These are phyloP conservation scores for Rhagophthalmus giganteus DNA, from an alignment of 2,888 invertebrate genomes.

Conservation along the genomic window DNA sequence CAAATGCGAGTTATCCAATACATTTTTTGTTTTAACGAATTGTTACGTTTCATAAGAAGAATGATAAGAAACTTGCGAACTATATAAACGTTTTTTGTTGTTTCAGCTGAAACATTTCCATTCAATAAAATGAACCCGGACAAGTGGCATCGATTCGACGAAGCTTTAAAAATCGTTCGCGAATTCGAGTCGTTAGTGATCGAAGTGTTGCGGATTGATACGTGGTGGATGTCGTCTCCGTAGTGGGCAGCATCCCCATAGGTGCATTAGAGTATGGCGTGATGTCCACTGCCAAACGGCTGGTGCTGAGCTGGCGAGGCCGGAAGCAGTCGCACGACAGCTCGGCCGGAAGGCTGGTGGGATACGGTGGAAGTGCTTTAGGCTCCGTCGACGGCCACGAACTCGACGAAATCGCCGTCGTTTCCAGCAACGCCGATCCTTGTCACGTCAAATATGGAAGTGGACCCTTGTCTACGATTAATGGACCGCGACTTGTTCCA, in stretches of 20 bases:
- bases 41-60: too few species aligned
- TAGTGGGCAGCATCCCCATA: constrained; percentile 26
- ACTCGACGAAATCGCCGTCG: constrained; percentile 69
- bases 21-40: too few species aligned
- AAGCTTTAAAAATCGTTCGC: constrained; percentile 6
- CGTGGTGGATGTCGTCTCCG: constrained; percentile 11
- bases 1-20: too few species aligned
- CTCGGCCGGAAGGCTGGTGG: constrained; percentile 58
- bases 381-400: constrained; percentile 56
- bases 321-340: constrained; percentile 62
- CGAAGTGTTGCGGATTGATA: background rate
- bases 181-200: constrained; percentile 6
- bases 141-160: constrained; percentile 13
- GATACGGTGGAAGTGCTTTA: constrained; percentile 43
- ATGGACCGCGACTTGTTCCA: constrained; percentile 65
- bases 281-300: constrained; percentile 67
- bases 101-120: too few species aligned
- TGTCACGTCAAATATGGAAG: constrained; percentile 62
- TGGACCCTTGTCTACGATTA: constrained; percentile 59
- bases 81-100: too few species aligned
- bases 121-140: constrained; percentile 22
- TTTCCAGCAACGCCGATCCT: constrained; percentile 61
- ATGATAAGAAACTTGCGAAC: too few species aligned
- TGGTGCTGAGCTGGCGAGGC: constrained; percentile 64
- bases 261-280: constrained; percentile 36